phyloP scores from a whole-genome alignment of 2,888 invertebrate species.

The Andricus quercusramuli region DNA sequence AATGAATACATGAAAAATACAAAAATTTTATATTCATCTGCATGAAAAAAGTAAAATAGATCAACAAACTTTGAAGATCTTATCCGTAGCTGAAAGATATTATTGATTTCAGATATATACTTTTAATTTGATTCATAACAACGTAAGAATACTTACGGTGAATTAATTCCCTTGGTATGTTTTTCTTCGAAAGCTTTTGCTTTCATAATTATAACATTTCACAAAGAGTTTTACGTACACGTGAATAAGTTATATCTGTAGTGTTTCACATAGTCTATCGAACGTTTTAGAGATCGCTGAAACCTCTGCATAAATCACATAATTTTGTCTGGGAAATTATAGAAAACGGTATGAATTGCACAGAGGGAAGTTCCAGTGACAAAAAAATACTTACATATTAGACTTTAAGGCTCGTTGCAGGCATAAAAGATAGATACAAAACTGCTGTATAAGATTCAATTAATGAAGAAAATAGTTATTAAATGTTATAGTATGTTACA shows the following conservation, averaged over 20 bases:
- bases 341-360: not conserved
- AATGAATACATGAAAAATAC: too few relatives aligned
- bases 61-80: too few relatives aligned
- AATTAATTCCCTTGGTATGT: not conserved
- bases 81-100: too few relatives aligned
- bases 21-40: too few relatives aligned
- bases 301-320: constrained; percentile 7
- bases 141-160: not conserved
- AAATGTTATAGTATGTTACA: too few relatives aligned
- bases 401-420: not conserved
- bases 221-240: not conserved
- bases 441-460: too few relatives aligned
- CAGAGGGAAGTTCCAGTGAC: not conserved
- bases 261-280: constrained; percentile 1
- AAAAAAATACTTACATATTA: not conserved
- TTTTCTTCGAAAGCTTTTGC: not conserved
- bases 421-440: not conserved
- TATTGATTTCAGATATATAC: too few relatives aligned
- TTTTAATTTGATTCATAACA: not conserved
- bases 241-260: constrained; percentile 6
- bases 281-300: not conserved
- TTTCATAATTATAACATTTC: not conserved
- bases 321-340: not conserved
- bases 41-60: too few relatives aligned
- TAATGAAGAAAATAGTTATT: too few relatives aligned